Percentiles rank a stretch among this genome's conserved stretches.
Conservation (phyloP, 2,888 invertebrate genomes). For the Leucoma salicis region DNA sequence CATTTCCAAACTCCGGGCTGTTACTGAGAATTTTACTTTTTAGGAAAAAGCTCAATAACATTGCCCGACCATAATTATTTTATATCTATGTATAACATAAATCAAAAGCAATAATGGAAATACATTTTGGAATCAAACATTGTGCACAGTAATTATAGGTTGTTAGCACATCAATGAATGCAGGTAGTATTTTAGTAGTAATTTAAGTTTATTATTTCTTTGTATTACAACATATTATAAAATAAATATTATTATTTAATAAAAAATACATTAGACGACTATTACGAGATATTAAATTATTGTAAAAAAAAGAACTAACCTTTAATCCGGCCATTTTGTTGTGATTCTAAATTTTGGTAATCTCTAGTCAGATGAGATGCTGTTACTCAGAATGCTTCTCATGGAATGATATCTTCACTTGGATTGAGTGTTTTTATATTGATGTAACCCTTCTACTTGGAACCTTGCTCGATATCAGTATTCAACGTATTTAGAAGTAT, state of each 20-base stretch:
- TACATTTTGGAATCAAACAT: conserved; percentile 4
- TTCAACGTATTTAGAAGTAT: conserved; percentile 37
- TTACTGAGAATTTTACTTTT: too few relatives aligned
- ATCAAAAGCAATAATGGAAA: conserved; percentile 4
- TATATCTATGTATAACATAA: too few relatives aligned
- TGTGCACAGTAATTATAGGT: conserved; percentile 5
- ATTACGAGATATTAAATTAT: background rate
- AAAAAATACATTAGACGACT: background rate
- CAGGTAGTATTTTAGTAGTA: background rate
- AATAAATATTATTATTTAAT: background rate
- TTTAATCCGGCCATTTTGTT: conserved; percentile 36
- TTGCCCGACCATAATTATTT: too few relatives aligned
- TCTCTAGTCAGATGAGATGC: conserved; percentile 15
- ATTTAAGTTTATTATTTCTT: background rate
- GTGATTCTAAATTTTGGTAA: conserved; percentile 1
- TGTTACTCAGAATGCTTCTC: conserved; percentile 30
- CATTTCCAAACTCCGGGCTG: too few relatives aligned
- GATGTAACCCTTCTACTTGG: conserved; percentile 42
- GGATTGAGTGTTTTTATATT: conserved; percentile 52
- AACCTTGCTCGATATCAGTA: conserved; percentile 46
- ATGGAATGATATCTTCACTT: conserved; percentile 43
- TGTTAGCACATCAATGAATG: background rate
- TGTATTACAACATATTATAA: background rate
- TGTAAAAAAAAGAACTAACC: conserved; percentile 27
- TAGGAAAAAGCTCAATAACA: too few relatives aligned